Conservation (phyloP, 2,113 vertebrate species). For the Oncorhynchus gorbuscha region DNA sequence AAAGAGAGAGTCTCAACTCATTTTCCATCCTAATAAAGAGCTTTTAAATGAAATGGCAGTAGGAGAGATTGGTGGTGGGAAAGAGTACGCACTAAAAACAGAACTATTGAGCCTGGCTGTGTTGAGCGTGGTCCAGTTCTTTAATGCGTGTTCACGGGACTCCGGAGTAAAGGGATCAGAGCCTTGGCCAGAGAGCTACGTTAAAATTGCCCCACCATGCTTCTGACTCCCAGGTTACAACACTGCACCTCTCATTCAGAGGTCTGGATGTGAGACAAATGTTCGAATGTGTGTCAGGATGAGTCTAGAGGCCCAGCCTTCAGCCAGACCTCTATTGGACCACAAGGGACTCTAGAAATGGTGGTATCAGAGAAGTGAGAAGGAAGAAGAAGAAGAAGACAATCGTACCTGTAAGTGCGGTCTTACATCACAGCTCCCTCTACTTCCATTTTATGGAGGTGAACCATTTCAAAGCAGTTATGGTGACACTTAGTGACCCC, state of each 20-base stretch:
- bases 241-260: neutral
- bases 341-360: neutral
- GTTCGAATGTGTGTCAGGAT: neutral
- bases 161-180: conserved; percentile 52
- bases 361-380: neutral
- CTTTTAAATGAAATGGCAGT: conserved; percentile 52
- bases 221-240: conserved; percentile 29
- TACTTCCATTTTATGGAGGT: neutral
- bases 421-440: too few species aligned
- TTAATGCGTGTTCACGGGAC: conserved; percentile 59
- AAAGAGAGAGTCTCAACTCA: conserved; percentile 54
- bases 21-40: conserved; percentile 62
- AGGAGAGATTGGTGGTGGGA: conserved; percentile 48
- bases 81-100: conserved; percentile 61
- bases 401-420: too few species aligned
- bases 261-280: neutral
- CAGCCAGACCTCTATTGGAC: neutral
- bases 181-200: conserved; percentile 39
- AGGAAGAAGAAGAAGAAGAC: too few species aligned
- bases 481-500: conserved; percentile 28
- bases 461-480: conserved; percentile 14
- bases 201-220: conserved; percentile 49
- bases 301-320: neutral
- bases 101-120: conserved; percentile 50
- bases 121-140: conserved; percentile 53